phyloP scores from a whole-genome alignment of 2,113 vertebrate genomes.

The Petaurus breviceps region DNA sequence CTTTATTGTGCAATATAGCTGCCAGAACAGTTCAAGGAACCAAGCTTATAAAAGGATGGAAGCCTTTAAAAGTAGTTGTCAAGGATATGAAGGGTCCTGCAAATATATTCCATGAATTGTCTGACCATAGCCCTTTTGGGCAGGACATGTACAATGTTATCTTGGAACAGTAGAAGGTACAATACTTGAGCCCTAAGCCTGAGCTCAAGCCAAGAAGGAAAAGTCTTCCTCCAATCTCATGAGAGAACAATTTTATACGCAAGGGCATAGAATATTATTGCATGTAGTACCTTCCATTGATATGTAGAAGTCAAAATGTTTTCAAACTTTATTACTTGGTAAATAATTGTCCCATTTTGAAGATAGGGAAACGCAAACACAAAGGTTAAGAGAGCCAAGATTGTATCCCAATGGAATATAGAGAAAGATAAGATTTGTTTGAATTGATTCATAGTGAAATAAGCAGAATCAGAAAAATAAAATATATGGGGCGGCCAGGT shows the following conservation, averaged over 20 bases:
- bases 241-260: not conserved
- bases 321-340: conserved; percentile 8
- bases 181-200: too few relatives aligned
- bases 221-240: not conserved
- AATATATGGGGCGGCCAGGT: too few relatives aligned
- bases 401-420: not conserved
- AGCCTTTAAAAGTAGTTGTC: not conserved
- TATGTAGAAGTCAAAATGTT: not conserved
- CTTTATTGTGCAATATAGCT: not conserved
- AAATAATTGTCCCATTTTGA: conserved; percentile 12
- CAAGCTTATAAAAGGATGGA: conserved; percentile 20
- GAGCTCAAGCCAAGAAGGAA: not conserved
- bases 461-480: not conserved
- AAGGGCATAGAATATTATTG: not conserved
- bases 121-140: not conserved
- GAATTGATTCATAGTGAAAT: too few relatives aligned
- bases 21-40: not conserved
- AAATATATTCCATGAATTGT: not conserved
- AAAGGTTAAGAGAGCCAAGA: too few relatives aligned
- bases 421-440: too few relatives aligned
- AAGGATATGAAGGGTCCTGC: not conserved
- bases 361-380: conserved; percentile 7
- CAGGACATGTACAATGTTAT: not conserved
- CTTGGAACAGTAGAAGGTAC: not conserved
- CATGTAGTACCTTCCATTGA: not conserved